phyloP scores from a whole-genome alignment of 2,797 vertebrate genomes.

The Pseudomugil gertrudae region DNA sequence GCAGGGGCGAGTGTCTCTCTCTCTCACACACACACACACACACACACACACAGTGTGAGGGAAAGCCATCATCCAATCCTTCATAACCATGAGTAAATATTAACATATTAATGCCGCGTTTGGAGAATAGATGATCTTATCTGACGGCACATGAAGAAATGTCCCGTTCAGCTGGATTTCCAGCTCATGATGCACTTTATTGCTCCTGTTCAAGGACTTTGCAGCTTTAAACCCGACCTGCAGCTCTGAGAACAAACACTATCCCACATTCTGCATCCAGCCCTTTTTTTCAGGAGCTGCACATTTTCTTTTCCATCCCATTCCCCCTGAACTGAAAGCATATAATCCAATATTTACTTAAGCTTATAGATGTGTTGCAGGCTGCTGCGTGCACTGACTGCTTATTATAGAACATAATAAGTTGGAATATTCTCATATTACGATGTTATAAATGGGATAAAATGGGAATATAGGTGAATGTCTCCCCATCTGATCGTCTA shows the following conservation, averaged over 20 bases:
- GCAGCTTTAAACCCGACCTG: conserved; percentile 21
- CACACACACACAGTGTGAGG: conserved; percentile 31
- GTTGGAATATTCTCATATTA: too few species aligned
- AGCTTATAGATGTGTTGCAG: too few species aligned
- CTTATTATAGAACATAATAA: too few species aligned
- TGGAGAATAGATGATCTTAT: conserved; percentile 59
- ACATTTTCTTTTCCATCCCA: neutral
- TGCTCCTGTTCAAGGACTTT: conserved; percentile 47
- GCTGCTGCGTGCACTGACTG: too few species aligned
- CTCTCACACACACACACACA: conserved; percentile 31
- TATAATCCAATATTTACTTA: neutral
- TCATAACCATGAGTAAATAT: conserved; percentile 70
- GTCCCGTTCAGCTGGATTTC: neutral
- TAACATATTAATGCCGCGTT: conserved; percentile 56
- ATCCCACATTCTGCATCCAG: neutral
- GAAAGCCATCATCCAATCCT: conserved; percentile 8
- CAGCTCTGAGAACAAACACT: neutral
- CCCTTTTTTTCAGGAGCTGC: neutral
- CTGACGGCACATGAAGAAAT: conserved; percentile 23
- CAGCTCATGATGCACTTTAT: conserved; percentile 10
- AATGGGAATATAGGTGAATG: neutral
- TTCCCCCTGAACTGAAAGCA: neutral
- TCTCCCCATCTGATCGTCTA: neutral
- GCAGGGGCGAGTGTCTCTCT: conserved; percentile 52
- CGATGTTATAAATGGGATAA: too few species aligned